Evolutionary conservation across 2,888 invertebrate genomes (phyloP).

Genomic region (Imbricaverruca yamaguchii): DNA sequence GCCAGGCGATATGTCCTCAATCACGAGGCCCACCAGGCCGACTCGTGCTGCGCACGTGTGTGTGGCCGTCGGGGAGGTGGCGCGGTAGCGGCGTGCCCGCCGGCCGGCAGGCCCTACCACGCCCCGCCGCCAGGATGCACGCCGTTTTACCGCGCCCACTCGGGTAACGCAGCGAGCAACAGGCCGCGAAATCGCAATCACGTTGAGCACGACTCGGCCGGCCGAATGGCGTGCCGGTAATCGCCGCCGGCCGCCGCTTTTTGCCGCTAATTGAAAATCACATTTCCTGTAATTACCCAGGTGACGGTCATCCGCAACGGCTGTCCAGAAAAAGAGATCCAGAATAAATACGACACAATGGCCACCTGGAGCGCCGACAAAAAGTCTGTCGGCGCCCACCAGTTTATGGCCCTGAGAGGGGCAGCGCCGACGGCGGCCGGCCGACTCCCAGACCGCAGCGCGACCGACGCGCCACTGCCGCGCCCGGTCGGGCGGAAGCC

Average conservation of each 20-base stretch:
- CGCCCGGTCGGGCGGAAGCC: no score
- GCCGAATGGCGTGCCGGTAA: not conserved
- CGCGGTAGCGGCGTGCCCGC: not conserved
- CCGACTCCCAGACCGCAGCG: no score
- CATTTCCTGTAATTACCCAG: slow-evolving; percentile 18
- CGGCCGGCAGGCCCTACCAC: not conserved
- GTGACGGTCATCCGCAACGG: not conserved
- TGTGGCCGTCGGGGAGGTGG: no score
- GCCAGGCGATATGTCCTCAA: not conserved
- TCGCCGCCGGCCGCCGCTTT: not conserved
- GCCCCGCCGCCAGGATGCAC: not conserved
- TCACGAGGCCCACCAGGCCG: not conserved
- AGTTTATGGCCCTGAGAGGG: not conserved
- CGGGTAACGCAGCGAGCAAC: not conserved
- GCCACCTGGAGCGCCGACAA: not conserved
- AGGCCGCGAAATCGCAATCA: not conserved
- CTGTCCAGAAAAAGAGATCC: not conserved
- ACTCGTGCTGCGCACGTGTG: no score
- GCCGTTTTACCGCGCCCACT: not conserved
- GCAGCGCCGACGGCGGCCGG: no score
- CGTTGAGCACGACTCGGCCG: not conserved
- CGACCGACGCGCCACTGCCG: no score
- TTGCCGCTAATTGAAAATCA: slow-evolving; percentile 19
- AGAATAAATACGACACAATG: slow-evolving; percentile 13
- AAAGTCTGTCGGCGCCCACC: not conserved